Percentiles rank a stretch among this genome's conserved stretches.
Evolutionary conservation across 2,888 invertebrate genomes (phyloP).

Genomic region (Drosophila greeni): DNA sequence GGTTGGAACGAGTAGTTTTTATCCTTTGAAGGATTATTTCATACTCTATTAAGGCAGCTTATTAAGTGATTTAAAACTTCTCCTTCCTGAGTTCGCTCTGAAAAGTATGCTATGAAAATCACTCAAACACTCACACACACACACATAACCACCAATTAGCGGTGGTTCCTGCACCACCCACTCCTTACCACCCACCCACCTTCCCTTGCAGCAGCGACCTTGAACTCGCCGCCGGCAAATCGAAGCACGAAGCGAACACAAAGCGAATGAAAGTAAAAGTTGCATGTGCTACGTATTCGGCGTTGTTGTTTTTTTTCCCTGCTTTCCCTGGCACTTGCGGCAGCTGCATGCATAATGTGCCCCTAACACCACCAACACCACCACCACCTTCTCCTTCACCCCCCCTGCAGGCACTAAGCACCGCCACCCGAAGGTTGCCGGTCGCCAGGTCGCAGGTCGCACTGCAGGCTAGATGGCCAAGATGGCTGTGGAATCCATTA

Average conservation of each 20-base stretch:
- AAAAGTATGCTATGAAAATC: slow-evolving; percentile 52
- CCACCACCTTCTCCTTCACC: background rate
- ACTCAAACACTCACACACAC: background rate
- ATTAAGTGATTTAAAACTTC: background rate
- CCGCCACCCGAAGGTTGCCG: slow-evolving; percentile 4
- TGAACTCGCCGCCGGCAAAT: slow-evolving; percentile 68
- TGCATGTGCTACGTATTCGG: slow-evolving; percentile 44
- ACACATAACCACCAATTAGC: slow-evolving; percentile 32
- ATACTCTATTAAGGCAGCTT: background rate
- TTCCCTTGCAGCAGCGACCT: slow-evolving; percentile 41
- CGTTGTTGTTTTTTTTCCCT: slow-evolving; percentile 5
- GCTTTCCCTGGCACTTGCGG: slow-evolving; percentile 47
- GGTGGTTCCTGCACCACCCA: background rate
- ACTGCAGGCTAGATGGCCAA: slow-evolving; percentile 39
- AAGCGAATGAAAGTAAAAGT: slow-evolving; percentile 68
- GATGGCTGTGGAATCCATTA: slow-evolving; percentile 30
- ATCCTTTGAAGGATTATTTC: background rate
- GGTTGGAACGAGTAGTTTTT: background rate
- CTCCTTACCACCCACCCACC: background rate
- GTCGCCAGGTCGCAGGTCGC: slow-evolving; percentile 44
- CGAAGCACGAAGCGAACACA: slow-evolving; percentile 60
- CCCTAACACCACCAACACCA: slow-evolving; percentile 16
- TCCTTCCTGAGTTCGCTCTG: slow-evolving; percentile 11
- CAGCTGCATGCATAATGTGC: slow-evolving; percentile 70
- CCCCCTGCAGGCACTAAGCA: background rate